A percentile compares a stretch with the other conserved stretches of the same genome.
These are phyloP conservation scores for Antheraea mylitta DNA, from an alignment of 1,140 invertebrate genomes.

Conservation along the genomic window DNA sequence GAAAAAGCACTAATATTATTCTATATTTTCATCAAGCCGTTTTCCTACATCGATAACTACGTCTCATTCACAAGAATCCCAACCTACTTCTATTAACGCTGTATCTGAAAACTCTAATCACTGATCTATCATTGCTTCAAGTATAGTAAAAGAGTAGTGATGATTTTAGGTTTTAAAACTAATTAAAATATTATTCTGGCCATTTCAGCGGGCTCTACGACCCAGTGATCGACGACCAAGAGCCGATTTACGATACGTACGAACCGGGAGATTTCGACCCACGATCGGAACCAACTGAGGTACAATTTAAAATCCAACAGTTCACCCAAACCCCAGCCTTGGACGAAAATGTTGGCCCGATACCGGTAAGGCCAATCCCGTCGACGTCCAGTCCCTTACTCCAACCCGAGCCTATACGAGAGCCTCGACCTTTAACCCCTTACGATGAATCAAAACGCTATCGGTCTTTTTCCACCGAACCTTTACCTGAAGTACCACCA, in stretches of 20 bases:
- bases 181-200: not conserved
- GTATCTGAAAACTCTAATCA: too few species aligned
- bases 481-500: slow-evolving; percentile 41
- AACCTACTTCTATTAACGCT: too few species aligned
- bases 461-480: slow-evolving; percentile 59
- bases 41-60: too few species aligned
- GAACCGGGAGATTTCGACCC: slow-evolving; percentile 54
- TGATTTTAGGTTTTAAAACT: not conserved
- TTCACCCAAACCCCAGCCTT: slow-evolving; percentile 32
- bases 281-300: slow-evolving; percentile 50
- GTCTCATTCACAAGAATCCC: too few species aligned
- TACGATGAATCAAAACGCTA: slow-evolving; percentile 41
- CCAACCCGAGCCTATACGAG: not conserved
- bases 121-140: too few species aligned
- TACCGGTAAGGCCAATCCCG: not conserved
- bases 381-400: not conserved
- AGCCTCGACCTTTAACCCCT: slow-evolving; percentile 35
- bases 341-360: not conserved
- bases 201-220: slow-evolving; percentile 62
- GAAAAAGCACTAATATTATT: too few species aligned
- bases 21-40: too few species aligned
- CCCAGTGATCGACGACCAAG: slow-evolving; percentile 52
- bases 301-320: slow-evolving; percentile 44
- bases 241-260: slow-evolving; percentile 48
- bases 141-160: too few species aligned